Percentiles rank a stretch among this genome's conserved stretches.
Evolutionary conservation across 2,888 invertebrate species (phyloP).

Genomic region (Galeopsomyia nigrocyanea): DNA sequence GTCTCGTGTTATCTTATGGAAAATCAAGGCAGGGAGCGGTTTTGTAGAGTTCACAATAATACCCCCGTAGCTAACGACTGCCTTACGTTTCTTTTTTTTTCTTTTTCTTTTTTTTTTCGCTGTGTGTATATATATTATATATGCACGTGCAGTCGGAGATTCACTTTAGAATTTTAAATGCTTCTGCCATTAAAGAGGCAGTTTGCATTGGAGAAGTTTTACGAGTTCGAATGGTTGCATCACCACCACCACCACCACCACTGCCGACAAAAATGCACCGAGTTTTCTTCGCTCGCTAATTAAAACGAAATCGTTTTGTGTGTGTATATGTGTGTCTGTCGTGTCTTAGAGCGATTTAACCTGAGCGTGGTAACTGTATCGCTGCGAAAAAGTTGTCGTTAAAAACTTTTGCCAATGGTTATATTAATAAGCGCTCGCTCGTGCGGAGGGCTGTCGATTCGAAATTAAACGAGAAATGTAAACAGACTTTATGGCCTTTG

Average conservation of each 20-base stretch:
- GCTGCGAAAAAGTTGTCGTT: not conserved
- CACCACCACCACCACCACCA: too few relatives aligned
- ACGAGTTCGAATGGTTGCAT: conserved; percentile 11
- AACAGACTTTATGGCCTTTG: too few relatives aligned
- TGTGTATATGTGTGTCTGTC: not conserved
- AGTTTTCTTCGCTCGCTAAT: conserved; percentile 16
- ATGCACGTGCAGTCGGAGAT: conserved; percentile 1
- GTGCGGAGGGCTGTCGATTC: too few relatives aligned
- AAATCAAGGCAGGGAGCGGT: conserved; percentile 32
- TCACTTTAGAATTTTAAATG: conserved; percentile 39
- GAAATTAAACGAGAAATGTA: too few relatives aligned
- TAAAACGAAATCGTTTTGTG: conserved; percentile 6
- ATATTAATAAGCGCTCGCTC: too few relatives aligned
- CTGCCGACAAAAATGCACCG: not conserved
- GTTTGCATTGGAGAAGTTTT: conserved; percentile 28
- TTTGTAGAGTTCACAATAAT: conserved; percentile 17
- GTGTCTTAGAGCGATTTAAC: not conserved
- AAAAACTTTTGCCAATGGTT: too few relatives aligned
- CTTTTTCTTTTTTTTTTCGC: not conserved
- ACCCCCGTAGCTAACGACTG: not conserved
- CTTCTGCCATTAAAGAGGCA: conserved; percentile 22
- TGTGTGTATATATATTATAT: not conserved
- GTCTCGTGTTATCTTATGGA: conserved; percentile 21
- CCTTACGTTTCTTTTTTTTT: not conserved
- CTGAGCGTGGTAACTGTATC: not conserved